A percentile compares a stretch with the other conserved stretches of the same genome.
Conservation (phyloP, 2,113 vertebrate species). For the Theristicus caerulescens region DNA sequence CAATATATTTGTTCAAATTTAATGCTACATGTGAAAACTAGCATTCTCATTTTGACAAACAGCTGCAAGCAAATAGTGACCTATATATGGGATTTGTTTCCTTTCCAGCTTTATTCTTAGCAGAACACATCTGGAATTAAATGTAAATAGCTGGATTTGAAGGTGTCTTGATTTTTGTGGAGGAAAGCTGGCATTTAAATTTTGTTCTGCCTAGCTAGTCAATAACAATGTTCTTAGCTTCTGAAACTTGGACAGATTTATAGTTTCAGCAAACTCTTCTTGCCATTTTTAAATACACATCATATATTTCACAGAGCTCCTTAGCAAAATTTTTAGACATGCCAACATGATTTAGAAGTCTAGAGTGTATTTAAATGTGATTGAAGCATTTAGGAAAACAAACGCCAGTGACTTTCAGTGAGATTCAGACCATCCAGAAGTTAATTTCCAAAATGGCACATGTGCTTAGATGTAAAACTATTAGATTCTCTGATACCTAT, state of each 20-base stretch:
- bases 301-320: neutral
- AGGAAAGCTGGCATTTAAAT: neutral
- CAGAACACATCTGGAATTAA: neutral
- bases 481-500: neutral
- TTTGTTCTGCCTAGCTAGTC: neutral
- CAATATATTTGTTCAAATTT: slow-evolving; percentile 18
- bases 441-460: neutral
- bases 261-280: neutral
- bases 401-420: neutral
- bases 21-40: neutral
- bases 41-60: neutral
- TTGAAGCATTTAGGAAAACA: slow-evolving; percentile 1
- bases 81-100: neutral
- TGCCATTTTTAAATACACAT: slow-evolving; percentile 15
- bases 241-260: slow-evolving; percentile 18
- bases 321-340: neutral
- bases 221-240: slow-evolving; percentile 14
- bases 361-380: neutral
- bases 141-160: slow-evolving; percentile 8
- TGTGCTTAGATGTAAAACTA: neutral
- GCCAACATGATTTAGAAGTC: neutral
- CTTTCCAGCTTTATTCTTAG: neutral
- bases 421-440: neutral
- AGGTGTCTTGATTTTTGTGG: neutral
- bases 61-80: neutral